phyloP scores from a whole-genome alignment of 2,888 invertebrate genomes.

The Diarsia dahlii region DNA sequence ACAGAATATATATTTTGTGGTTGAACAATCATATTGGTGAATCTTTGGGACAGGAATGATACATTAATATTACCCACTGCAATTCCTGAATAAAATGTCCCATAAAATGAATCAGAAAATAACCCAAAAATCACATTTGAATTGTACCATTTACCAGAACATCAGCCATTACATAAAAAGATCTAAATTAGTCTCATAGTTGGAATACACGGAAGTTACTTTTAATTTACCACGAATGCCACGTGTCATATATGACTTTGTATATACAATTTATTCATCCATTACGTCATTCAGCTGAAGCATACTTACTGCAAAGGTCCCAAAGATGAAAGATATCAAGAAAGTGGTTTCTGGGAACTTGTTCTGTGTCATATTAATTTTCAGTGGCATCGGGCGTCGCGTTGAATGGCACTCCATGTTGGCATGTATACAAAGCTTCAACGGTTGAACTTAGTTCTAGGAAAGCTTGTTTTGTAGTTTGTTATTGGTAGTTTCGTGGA shows the following conservation, averaged over 20 bases:
- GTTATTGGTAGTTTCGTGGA: not conserved
- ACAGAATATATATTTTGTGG: too few relatives aligned
- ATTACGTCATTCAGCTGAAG: not conserved
- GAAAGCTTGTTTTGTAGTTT: not conserved
- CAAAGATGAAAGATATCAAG: not conserved
- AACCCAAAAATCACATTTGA: not conserved
- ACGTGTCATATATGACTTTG: not conserved
- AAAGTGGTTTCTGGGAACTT: constrained; percentile 10
- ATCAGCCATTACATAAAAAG: not conserved
- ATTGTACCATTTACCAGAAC: not conserved
- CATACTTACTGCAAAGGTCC: not conserved
- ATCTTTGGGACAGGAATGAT: not conserved
- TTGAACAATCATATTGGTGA: too few relatives aligned
- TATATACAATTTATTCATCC: not conserved
- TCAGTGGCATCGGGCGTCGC: too few relatives aligned
- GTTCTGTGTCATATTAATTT: constrained; percentile 7
- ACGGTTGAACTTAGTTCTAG: not conserved
- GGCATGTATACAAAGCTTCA: not conserved
- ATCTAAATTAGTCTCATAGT: not conserved
- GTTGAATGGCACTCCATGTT: constrained; percentile 1
- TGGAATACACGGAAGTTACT: not conserved
- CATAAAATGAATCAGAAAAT: not conserved
- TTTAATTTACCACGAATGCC: not conserved
- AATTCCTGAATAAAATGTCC: not conserved
- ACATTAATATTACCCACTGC: not conserved